Conservation (phyloP, 2,888 invertebrate species). For the Alloscopus bannaensis region DNA sequence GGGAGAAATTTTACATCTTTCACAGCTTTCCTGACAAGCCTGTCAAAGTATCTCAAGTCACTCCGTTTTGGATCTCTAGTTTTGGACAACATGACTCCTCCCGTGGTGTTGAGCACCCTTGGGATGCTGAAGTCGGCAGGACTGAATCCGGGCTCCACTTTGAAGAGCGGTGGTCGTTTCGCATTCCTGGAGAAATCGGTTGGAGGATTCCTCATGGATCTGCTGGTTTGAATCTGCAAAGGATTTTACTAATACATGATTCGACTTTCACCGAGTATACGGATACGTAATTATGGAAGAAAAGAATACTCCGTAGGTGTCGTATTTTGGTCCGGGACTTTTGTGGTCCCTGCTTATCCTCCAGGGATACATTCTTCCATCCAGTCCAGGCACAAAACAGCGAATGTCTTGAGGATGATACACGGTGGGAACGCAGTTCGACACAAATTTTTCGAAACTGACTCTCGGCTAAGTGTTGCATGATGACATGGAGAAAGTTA, state of each 20-base stretch:
- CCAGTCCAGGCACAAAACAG: conserved; percentile 65
- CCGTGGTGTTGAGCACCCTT: conserved; percentile 35
- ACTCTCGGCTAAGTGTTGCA: conserved; percentile 62
- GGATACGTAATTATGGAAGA: no score
- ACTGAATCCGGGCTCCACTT: conserved; percentile 51
- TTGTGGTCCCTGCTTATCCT: conserved; percentile 52
- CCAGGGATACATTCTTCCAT: conserved; percentile 69
- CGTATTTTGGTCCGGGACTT: conserved; percentile 67
- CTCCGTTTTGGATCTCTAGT: conserved; percentile 55
- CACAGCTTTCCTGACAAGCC: conserved; percentile 28
- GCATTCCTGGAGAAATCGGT: conserved; percentile 57
- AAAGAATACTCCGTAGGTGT: conserved; percentile 64
- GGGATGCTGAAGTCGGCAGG: conserved; percentile 66
- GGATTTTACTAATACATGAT: no score
- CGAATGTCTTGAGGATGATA: conserved; percentile 69
- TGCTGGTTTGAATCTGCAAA: conserved; percentile 64
- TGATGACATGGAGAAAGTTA: background rate
- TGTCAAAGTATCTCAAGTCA: conserved; percentile 65
- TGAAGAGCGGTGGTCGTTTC: conserved; percentile 55
- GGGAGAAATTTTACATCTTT: conserved; percentile 52
- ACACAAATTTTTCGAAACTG: conserved; percentile 63
- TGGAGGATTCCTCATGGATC: conserved; percentile 44
- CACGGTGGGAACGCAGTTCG: conserved; percentile 64
- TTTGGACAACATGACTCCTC: conserved; percentile 65
- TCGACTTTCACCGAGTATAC: no score